Conservation (phyloP, 2,888 invertebrate species). For the Ethmia dodecea region DNA sequence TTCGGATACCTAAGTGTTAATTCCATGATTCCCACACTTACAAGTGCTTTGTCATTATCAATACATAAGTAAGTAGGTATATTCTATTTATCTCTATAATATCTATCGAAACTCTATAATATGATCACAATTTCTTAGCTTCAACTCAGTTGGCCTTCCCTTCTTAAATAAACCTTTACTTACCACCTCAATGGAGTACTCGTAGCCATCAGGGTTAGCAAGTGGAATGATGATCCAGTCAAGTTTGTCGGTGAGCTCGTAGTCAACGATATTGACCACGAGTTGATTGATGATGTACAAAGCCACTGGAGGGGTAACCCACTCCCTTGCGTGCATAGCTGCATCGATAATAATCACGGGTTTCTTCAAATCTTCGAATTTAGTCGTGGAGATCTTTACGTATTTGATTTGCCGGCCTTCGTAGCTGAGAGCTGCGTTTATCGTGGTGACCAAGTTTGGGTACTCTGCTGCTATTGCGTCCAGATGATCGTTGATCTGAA, state of each 20-base stretch:
- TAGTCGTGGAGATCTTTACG: constrained; percentile 77
- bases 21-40: too few relatives aligned
- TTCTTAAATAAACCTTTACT: too few relatives aligned
- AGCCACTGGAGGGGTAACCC: constrained; percentile 84
- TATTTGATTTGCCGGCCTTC: constrained; percentile 79
- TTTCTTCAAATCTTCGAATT: constrained; percentile 57
- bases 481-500: constrained; percentile 72
- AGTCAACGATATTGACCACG: constrained; percentile 72
- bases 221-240: constrained; percentile 84
- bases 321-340: constrained; percentile 83
- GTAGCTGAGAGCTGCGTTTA: constrained; percentile 75
- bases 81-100: too few relatives aligned
- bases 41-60: too few relatives aligned
- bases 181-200: constrained; percentile 75
- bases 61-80: too few relatives aligned
- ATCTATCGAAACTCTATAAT: too few relatives aligned
- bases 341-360: constrained; percentile 80
- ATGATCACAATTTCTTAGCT: too few relatives aligned
- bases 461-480: constrained; percentile 54
- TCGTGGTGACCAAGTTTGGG: constrained; percentile 68
- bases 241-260: constrained; percentile 68
- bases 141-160: too few relatives aligned
- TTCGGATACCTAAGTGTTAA: too few relatives aligned
- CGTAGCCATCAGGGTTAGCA: constrained; percentile 87
- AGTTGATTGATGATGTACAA: constrained; percentile 82